Base-by-base conservation (phyloP, 2,888 invertebrate species). In the Callyntrura guangdongensis region DNA sequence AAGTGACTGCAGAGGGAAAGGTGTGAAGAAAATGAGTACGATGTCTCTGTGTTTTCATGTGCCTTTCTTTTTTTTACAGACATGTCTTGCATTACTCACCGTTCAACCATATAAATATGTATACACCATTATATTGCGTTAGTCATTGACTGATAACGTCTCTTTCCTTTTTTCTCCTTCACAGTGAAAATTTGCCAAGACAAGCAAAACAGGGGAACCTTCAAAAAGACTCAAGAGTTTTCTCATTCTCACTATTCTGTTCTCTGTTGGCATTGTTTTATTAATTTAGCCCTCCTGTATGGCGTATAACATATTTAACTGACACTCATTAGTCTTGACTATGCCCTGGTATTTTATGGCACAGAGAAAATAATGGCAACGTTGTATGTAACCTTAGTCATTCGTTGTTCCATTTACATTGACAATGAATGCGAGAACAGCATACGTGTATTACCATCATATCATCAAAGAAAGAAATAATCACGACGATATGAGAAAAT, bases 141-240 rank as follows among this genome's bases (percentile, higher is more conserved):
- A 85, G 72, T 72, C 81, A 90, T 49, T 90, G 86, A 86, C 85
- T 69, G 86, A 90, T 86, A 36, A 36, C 36, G 81, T 49, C 72
- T 81, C 59, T 81, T 47, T 67, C 69, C 59, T 45, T 77, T 64
- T 61, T 36, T 36, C 59, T 59, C 59, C 11, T 36, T 53, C 17
- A 25, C 11, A 22, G 49, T 91, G 90, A 91, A 64, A 87, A 91
- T 47, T 25, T 86, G 90, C 90, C 90, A 91, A 91, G 77, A 87
- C 86, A 91, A 91, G 86, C 90, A 91, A 56, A 83, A n/a, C n/a
- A n/a, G 20, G 25, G 11, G 53, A 87, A 84, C 90, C 90, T 90
- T 90, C 90, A 90, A 61, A 59, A 25, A 47, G 36, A 74, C 20
- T 81, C 81, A 81, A 61, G 81, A 81, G 61, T 20, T 36, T 36